Conservation (phyloP, 1,140 invertebrate genomes). For the Delia radicum region DNA sequence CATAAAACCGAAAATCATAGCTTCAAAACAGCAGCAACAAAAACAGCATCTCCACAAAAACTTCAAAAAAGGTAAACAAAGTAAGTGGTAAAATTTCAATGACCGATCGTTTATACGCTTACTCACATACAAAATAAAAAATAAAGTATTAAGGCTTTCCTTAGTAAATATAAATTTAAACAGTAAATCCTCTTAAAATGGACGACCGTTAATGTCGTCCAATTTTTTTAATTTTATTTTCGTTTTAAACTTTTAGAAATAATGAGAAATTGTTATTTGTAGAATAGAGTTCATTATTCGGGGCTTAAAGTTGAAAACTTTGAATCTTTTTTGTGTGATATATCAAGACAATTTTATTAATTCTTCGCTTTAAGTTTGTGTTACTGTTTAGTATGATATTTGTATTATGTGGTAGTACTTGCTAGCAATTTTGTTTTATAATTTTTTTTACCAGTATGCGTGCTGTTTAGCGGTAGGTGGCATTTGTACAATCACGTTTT, state of each 20-base stretch:
- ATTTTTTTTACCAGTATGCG: not conserved
- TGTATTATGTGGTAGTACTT: not conserved
- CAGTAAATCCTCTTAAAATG: no score
- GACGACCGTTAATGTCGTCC: no score
- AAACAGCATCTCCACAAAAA: not conserved
- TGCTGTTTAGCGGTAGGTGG: conserved; percentile 8
- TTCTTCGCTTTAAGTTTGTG: not conserved
- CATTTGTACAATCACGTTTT: conserved; percentile 18
- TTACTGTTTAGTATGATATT: no score
- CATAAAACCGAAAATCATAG: not conserved
- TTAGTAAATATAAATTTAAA: not conserved
- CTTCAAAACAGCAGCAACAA: no score
- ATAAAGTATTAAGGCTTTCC: not conserved
- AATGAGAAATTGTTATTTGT: no score
- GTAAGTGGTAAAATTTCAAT: not conserved
- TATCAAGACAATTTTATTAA: no score
- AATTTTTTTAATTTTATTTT: no score
- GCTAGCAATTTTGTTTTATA: not conserved
- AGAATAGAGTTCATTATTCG: no score
- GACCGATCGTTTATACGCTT: not conserved
- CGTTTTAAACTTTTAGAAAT: no score
- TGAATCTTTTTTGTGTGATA: no score
- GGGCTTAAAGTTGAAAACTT: no score
- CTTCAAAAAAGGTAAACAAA: not conserved
- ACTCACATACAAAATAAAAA: not conserved